Evolutionary conservation across 2,888 invertebrate species (phyloP), one percentile per base, ranked within the genome.

Genomic region (Nesidiocoris tenuis): DNA sequence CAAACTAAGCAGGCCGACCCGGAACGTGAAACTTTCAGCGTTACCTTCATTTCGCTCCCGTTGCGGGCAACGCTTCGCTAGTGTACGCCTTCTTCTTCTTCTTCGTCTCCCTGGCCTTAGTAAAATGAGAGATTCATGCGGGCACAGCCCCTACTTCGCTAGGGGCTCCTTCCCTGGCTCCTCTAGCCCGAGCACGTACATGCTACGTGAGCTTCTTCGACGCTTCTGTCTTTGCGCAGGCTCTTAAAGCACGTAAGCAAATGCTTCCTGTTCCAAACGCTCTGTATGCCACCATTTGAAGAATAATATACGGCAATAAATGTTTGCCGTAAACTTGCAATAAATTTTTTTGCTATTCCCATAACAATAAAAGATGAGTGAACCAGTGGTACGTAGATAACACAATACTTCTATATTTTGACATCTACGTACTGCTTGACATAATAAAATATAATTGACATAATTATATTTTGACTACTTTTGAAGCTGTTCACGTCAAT

Each of bases 81-180:
- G n/a, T n/a, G n/a, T n/a, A n/a, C n/a, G n/a, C n/a, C 54, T 57
- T 61, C 59, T 57, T 21, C 61, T 59, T 70, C 55, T 59, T 61
- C 70, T 25, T 70, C 70, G n/a, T n/a, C n/a, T n/a, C n/a, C n/a
- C n/a, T n/a, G n/a, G n/a, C 61, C 70, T 57, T 70, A 57, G 70
- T 70, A 70, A 70, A 70, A 70, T 70, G 70, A 70, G 70, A 70
- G 70, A 70, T 70, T 70, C 70, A 70, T 70, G 70, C 70, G 70
- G 61, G 70, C 61, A 25, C 25, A 61, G 59, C 61, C 19, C 70
- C 61, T 70, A n/a, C 61, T 67, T 67, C 24, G 25, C 57, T 59
- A 70, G 70, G n/a, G n/a, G n/a, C n/a, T n/a, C n/a, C n/a, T n/a
- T n/a, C n/a, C n/a, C n/a, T n/a, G n/a, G n/a, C n/a, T n/a, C n/a